Conservation (phyloP, 2,888 invertebrate species). For the Callyntrura guangdongensis region DNA sequence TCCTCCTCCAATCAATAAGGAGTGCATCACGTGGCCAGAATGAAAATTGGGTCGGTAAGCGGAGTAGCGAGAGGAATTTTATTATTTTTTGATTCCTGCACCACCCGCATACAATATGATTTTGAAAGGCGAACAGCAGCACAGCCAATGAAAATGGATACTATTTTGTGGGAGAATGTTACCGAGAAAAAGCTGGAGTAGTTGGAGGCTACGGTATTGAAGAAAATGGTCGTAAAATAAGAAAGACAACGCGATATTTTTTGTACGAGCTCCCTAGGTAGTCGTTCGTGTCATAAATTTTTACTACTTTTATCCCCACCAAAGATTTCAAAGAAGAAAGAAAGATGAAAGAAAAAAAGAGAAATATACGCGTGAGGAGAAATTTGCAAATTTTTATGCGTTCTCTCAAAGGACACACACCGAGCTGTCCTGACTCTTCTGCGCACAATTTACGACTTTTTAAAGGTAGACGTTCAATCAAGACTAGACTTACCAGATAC, state of each 20-base stretch:
- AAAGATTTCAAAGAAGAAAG: neutral
- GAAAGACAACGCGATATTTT: no score
- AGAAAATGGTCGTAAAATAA: slow-evolving; percentile 8
- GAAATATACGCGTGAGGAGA: neutral
- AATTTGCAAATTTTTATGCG: neutral
- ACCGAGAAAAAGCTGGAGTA: neutral
- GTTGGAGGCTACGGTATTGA: neutral
- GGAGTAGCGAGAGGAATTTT: neutral
- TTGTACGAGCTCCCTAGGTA: neutral
- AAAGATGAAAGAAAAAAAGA: no score
- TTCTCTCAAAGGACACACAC: neutral
- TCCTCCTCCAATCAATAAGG: slow-evolving; percentile 80
- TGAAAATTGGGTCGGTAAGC: slow-evolving; percentile 80
- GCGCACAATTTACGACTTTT: neutral
- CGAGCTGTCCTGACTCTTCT: no score
- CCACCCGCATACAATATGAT: no score
- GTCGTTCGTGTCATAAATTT: slow-evolving; percentile 18
- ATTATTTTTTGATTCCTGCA: neutral
- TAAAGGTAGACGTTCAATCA: neutral
- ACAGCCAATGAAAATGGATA: neutral
- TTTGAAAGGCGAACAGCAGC: neutral
- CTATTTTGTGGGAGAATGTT: neutral
- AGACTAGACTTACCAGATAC: slow-evolving; percentile 91
- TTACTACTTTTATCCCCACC: slow-evolving; percentile 34
- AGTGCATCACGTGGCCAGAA: slow-evolving; percentile 80